Evolutionary conservation across 2,888 invertebrate species (phyloP).

Genomic region (Cremastinae sp.): DNA sequence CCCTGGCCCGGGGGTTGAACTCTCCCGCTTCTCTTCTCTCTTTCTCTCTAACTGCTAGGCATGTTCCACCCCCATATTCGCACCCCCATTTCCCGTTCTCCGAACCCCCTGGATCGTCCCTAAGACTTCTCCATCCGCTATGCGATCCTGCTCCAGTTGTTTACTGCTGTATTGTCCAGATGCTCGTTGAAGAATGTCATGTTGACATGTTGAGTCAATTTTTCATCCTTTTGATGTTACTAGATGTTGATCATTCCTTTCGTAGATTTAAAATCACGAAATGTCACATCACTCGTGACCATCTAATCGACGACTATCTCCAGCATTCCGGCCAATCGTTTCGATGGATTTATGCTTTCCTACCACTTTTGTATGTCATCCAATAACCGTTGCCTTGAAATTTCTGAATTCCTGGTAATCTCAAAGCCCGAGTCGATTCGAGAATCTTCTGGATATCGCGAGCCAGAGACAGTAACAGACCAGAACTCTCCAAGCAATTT

Average conservation of each 20-base stretch:
- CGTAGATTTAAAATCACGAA: too few species aligned
- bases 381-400: slow-evolving; percentile 72
- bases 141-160: slow-evolving; percentile 77
- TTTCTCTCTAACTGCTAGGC: slow-evolving; percentile 38
- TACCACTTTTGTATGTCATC: slow-evolving; percentile 80
- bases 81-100: slow-evolving; percentile 64
- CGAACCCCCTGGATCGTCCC: slow-evolving; percentile 58
- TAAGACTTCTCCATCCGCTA: slow-evolving; percentile 69
- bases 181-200: slow-evolving; percentile 29
- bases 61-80: slow-evolving; percentile 71
- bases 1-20: slow-evolving; percentile 69
- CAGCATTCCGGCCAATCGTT: slow-evolving; percentile 22
- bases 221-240: neutral
- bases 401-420: slow-evolving; percentile 74
- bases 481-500: neutral
- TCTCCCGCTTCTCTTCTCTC: slow-evolving; percentile 38
- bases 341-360: slow-evolving; percentile 75
- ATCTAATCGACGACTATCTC: neutral
- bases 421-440: slow-evolving; percentile 70
- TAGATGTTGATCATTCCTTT: too few species aligned
- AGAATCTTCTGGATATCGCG: slow-evolving; percentile 44
- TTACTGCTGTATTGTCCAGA: slow-evolving; percentile 79
- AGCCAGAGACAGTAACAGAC: slow-evolving; percentile 58
- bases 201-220: slow-evolving; percentile 4
- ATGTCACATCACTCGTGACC: neutral